Percentiles rank a stretch among this genome's conserved stretches.
These are phyloP conservation scores for Sycophila texana DNA, from an alignment of 2,888 invertebrate genomes.

Conservation along the genomic window DNA sequence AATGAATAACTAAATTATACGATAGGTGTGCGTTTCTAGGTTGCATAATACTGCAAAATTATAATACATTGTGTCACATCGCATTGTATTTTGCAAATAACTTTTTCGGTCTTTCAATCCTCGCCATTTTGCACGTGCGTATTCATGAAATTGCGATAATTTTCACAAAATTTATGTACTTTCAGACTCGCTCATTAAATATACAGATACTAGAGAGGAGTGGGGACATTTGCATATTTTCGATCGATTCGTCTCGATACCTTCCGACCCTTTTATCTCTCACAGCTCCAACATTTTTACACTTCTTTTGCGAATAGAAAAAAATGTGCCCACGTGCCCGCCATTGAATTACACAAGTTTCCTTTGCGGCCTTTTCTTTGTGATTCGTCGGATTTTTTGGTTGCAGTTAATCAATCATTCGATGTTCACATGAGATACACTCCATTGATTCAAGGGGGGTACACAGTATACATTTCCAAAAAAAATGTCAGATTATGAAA, in stretches of 20 bases:
- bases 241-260: neutral
- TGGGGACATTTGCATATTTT: conserved; percentile 35
- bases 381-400: neutral
- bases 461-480: conserved; percentile 9
- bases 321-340: conserved; percentile 10
- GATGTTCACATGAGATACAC: too few relatives aligned
- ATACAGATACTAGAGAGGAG: neutral
- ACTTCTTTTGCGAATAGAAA: neutral
- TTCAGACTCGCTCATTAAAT: conserved; percentile 21
- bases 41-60: too few relatives aligned
- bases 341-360: conserved; percentile 33
- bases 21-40: neutral
- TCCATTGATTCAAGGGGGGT: neutral
- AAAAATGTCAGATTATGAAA: conserved; percentile 1
- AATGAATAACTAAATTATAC: neutral
- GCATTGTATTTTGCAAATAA: neutral
- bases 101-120: neutral
- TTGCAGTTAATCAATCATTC: conserved; percentile 6
- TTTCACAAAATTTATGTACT: conserved; percentile 6
- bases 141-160: neutral
- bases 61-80: too few relatives aligned
- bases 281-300: neutral
- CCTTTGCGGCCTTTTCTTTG: conserved; percentile 8
- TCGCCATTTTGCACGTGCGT: too few relatives aligned
- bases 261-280: neutral